phyloP scores from a whole-genome alignment of 2,797 vertebrate genomes.

The Kryptopterus vitreolus region DNA sequence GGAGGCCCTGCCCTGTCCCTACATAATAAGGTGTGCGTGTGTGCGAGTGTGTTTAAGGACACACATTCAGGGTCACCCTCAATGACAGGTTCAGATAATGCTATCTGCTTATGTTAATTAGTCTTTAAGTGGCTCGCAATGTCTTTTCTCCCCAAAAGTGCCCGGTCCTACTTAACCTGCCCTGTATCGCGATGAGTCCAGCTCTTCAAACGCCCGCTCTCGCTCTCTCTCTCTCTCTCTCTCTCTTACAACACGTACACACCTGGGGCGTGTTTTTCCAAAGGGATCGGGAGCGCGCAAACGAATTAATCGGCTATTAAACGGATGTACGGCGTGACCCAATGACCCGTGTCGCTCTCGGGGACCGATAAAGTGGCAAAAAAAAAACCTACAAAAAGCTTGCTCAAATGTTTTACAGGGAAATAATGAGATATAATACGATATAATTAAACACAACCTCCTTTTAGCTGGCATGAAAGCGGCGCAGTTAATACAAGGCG shows the following conservation, averaged over 20 bases:
- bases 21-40: slow-evolving; percentile 32
- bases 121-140: slow-evolving; percentile 75
- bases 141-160: slow-evolving; percentile 72
- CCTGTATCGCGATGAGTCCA: slow-evolving; percentile 71
- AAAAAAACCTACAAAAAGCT: no score
- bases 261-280: slow-evolving; percentile 22
- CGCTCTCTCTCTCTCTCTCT: no score
- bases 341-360: slow-evolving; percentile 63
- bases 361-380: slow-evolving; percentile 32
- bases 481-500: neutral
- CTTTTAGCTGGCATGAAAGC: neutral
- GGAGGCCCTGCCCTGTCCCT: no score
- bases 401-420: slow-evolving; percentile 25
- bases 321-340: slow-evolving; percentile 69
- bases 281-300: slow-evolving; percentile 52
- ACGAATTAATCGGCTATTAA: slow-evolving; percentile 78
- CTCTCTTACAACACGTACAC: slow-evolving; percentile 56
- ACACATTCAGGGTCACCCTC: slow-evolving; percentile 72
- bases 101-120: slow-evolving; percentile 83
- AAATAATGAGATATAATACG: slow-evolving; percentile 40
- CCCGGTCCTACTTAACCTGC: slow-evolving; percentile 76
- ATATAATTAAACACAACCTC: slow-evolving; percentile 39
- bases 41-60: slow-evolving; percentile 33
- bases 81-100: slow-evolving; percentile 73
- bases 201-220: slow-evolving; percentile 62